Conservation (phyloP, 2,888 invertebrate species). For the Drosophila austrosaltans region DNA sequence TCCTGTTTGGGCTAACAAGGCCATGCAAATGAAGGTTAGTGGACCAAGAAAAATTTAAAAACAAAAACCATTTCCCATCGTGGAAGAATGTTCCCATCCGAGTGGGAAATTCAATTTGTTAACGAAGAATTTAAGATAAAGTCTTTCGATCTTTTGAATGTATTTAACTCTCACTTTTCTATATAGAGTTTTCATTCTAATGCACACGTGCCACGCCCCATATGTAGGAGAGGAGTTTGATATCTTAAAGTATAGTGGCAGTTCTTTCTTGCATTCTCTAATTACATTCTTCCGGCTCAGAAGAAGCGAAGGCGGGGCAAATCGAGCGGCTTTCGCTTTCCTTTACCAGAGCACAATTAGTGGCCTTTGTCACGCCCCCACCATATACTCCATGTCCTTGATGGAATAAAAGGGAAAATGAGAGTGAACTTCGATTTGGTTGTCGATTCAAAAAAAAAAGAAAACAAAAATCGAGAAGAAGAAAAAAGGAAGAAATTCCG, state of each 20-base stretch:
- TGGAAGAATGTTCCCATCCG: neutral
- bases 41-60: slow-evolving; percentile 13
- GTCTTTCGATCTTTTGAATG: slow-evolving; percentile 3
- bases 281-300: slow-evolving; percentile 75
- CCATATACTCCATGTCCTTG: slow-evolving; percentile 45
- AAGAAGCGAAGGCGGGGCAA: slow-evolving; percentile 27
- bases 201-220: slow-evolving; percentile 61
- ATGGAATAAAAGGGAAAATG: slow-evolving; percentile 39
- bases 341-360: slow-evolving; percentile 70
- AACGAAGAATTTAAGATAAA: neutral
- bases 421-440: slow-evolving; percentile 44
- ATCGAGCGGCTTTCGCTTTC: slow-evolving; percentile 66
- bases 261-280: slow-evolving; percentile 60
- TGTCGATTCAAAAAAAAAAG: slow-evolving; percentile 54
- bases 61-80: neutral
- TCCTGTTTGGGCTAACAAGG: slow-evolving; percentile 49
- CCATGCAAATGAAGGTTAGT: slow-evolving; percentile 50
- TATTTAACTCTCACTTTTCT: slow-evolving; percentile 14
- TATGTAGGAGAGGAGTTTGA: neutral
- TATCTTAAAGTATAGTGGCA: slow-evolving; percentile 38
- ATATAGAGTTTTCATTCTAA: slow-evolving; percentile 13
- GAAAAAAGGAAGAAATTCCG: slow-evolving; percentile 15
- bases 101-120: neutral
- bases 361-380: slow-evolving; percentile 71
- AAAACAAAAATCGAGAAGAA: neutral